Base-by-base conservation (phyloP, 2,113 vertebrate genomes). In the Nestor notabilis region DNA sequence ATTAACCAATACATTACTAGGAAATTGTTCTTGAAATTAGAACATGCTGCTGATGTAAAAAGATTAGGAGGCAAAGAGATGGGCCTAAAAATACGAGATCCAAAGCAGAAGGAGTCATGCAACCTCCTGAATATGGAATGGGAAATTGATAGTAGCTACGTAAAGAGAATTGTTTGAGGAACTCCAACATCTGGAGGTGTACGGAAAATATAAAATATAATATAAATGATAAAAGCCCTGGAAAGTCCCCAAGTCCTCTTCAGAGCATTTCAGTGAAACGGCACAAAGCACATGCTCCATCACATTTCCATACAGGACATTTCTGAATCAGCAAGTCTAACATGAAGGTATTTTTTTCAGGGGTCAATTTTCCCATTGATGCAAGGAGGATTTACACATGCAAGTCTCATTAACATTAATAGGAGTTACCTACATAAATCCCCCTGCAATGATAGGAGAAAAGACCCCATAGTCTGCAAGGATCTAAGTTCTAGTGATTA, bases 301-400 rank as follows among this genome's bases (percentile, higher is more conserved):
- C 29, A 10, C 31, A 14, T 37, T 63, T 68, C 47, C 78, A 70
- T 31, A 3, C 0, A 1, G 52, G 21, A 65, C 4, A 4, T 27
- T 93, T 96, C 88, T 89, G 77, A 75, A 96, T 94, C 94, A 97
- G 94, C 41, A 90, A 94, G 25, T 91, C 71, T 61, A 81, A 79
- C 37, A 71, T 0, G 13, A 89, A 77, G 79, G 1, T 74, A 21
- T 83, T 96, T 97, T 91, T 95, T 95, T 16, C 93, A 96, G 85
- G 91, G 96, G 95, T 97, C 92, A 95, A 96, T 71, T 93, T 90
- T 96, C 92, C 95, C 95, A 96, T 87, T 95, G 90, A 96, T 93
- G 93, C 93, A 89, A 97, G 96, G 91, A 97, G 87, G 96, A 98
- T 95, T 97, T 98, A 97, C 93, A 97, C 89, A 97, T 96, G 74